Evolutionary conservation across 2,797 vertebrate species (phyloP).

Genomic region (Cuniculus paca): DNA sequence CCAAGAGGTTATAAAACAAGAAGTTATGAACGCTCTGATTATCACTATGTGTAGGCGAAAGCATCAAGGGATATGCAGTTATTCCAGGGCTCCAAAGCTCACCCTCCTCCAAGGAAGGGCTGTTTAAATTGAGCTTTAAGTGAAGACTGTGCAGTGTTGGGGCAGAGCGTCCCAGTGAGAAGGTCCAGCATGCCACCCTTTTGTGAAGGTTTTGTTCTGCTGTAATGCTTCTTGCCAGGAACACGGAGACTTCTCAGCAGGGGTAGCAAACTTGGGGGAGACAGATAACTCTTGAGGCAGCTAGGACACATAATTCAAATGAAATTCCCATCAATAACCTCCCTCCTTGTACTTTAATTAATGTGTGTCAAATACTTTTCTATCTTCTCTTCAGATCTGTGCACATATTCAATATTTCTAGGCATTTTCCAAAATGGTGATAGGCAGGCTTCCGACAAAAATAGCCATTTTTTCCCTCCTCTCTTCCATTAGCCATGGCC

Average conservation of each 20-base stretch:
- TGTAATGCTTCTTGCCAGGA: neutral
- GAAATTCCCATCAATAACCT: slow-evolving; percentile 13
- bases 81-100: neutral
- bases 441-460: slow-evolving; percentile 73
- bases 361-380: slow-evolving; percentile 24
- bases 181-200: neutral
- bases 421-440: slow-evolving; percentile 69
- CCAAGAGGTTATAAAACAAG: neutral
- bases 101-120: neutral
- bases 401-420: slow-evolving; percentile 1
- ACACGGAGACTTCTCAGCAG: neutral
- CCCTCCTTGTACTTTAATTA: slow-evolving; percentile 47
- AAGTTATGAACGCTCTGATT: neutral
- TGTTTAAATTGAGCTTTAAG: neutral
- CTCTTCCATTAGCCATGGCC: slow-evolving; percentile 81
- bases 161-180: neutral
- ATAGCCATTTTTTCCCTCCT: neutral
- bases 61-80: neutral
- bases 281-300: neutral
- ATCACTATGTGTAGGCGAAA: neutral
- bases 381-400: slow-evolving; percentile 52
- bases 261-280: too few relatives aligned
- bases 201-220: neutral
- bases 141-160: neutral
- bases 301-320: slow-evolving; percentile 13